Evolutionary conservation across 2,113 vertebrate genomes (phyloP).

Genomic region (Sylvia atricapilla): DNA sequence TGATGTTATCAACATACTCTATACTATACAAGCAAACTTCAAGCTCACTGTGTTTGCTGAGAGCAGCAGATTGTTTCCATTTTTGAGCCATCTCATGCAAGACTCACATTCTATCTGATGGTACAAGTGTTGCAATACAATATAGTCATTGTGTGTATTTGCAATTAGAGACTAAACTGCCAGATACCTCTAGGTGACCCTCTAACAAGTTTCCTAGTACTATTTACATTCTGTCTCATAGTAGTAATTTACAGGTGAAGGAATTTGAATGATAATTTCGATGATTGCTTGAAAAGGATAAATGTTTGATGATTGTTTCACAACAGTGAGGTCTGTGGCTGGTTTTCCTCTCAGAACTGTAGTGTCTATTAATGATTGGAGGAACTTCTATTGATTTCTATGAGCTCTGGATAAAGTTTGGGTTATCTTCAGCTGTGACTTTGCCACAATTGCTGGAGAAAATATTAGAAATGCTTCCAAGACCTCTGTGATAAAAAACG

Average conservation of each 20-base stretch:
- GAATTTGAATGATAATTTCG: not conserved
- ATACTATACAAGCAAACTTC: slow-evolving; percentile 36
- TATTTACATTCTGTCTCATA: not conserved
- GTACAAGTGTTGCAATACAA: slow-evolving; percentile 74
- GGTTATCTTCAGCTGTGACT: not conserved
- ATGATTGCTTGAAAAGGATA: not conserved
- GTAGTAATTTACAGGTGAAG: not conserved
- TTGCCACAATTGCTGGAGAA: not conserved
- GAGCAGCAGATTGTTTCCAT: slow-evolving; percentile 45
- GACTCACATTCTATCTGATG: slow-evolving; percentile 17
- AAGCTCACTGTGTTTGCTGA: slow-evolving; percentile 57
- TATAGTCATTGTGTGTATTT: slow-evolving; percentile 5
- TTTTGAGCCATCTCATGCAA: slow-evolving; percentile 68
- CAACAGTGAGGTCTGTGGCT: not conserved
- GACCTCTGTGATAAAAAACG: not conserved
- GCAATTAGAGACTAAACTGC: not conserved
- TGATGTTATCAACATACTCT: slow-evolving; percentile 6
- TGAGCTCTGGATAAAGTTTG: not conserved
- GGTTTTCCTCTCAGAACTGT: not conserved
- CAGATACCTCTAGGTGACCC: not conserved
- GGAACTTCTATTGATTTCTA: not conserved
- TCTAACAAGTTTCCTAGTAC: not conserved
- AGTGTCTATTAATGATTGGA: not conserved
- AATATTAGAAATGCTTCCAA: not conserved
- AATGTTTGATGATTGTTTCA: not conserved